phyloP scores from a whole-genome alignment of 2,888 invertebrate species.

The Pardosa pseudoannulata region DNA sequence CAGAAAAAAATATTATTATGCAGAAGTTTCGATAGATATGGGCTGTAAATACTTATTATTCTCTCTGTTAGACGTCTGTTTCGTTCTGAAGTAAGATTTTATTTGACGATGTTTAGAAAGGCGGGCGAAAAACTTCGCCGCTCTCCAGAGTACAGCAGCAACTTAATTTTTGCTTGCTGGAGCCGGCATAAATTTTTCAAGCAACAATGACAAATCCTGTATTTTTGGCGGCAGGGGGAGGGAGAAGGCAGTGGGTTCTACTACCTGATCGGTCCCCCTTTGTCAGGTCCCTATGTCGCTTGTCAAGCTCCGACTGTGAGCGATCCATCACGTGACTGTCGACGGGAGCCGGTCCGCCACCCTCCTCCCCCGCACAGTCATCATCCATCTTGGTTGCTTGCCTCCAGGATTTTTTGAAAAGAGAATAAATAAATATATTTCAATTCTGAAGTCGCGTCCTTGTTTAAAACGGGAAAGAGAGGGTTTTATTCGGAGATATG shows the following conservation, averaged over 20 bases:
- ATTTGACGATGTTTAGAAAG: too few relatives aligned
- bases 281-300: constrained; percentile 66
- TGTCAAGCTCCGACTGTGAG: constrained; percentile 55
- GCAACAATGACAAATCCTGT: background rate
- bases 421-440: constrained; percentile 19
- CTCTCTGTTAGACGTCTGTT: too few relatives aligned
- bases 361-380: background rate
- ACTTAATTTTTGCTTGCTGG: background rate
- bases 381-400: constrained; percentile 9
- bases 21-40: too few relatives aligned
- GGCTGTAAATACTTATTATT: too few relatives aligned
- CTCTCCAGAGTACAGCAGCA: background rate
- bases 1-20: too few relatives aligned
- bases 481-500: background rate
- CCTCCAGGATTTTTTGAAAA: constrained; percentile 12
- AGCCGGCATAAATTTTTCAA: background rate
- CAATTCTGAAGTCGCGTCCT: constrained; percentile 1
- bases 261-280: constrained; percentile 6
- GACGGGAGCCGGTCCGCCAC: constrained; percentile 37
- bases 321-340: constrained; percentile 61
- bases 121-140: background rate
- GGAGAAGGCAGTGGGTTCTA: background rate
- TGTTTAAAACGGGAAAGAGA: too few relatives aligned
- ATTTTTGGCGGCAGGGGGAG: background rate
- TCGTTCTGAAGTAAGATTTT: too few relatives aligned